Conservation (phyloP, 1,140 invertebrate species). For the Andricus grossulariae region DNA sequence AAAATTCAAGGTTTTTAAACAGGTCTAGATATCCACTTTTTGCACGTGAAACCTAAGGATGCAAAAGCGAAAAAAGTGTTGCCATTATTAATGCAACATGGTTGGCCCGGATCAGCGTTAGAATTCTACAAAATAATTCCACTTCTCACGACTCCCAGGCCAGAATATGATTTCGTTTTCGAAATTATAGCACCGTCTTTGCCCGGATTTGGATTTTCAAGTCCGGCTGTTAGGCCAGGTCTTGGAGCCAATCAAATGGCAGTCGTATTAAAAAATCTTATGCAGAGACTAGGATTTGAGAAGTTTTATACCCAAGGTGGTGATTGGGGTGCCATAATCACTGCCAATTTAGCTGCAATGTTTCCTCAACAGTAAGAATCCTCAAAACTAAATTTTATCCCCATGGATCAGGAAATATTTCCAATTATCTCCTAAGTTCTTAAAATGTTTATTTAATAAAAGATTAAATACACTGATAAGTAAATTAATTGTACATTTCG, state of each 20-base stretch:
- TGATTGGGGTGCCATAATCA: slow-evolving; percentile 86
- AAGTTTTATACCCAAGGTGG: slow-evolving; percentile 89
- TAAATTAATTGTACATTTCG: neutral
- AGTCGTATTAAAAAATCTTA: slow-evolving; percentile 87
- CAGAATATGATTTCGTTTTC: slow-evolving; percentile 82
- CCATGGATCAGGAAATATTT: too few relatives aligned
- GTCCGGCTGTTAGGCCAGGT: slow-evolving; percentile 80
- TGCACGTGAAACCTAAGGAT: slow-evolving; percentile 79
- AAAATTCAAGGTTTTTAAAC: slow-evolving; percentile 45
- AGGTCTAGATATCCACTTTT: slow-evolving; percentile 86
- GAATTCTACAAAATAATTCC: slow-evolving; percentile 89
- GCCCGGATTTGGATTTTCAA: slow-evolving; percentile 91
- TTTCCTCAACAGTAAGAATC: slow-evolving; percentile 79
- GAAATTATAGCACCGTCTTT: slow-evolving; percentile 88
- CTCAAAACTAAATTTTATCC: neutral
- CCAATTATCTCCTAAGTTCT: too few relatives aligned
- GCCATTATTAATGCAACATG: slow-evolving; percentile 86
- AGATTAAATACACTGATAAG: neutral
- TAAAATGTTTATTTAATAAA: too few relatives aligned
- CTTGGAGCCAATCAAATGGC: slow-evolving; percentile 80
- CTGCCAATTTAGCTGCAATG: slow-evolving; percentile 78
- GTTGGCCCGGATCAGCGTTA: slow-evolving; percentile 90
- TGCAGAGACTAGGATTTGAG: slow-evolving; percentile 84
- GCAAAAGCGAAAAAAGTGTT: slow-evolving; percentile 73
- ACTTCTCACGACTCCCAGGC: slow-evolving; percentile 78